Evolutionary conservation across 2,888 invertebrate genomes (phyloP), one percentile per base, ranked within the genome.

Genomic region (Hipparchia sbordonii): DNA sequence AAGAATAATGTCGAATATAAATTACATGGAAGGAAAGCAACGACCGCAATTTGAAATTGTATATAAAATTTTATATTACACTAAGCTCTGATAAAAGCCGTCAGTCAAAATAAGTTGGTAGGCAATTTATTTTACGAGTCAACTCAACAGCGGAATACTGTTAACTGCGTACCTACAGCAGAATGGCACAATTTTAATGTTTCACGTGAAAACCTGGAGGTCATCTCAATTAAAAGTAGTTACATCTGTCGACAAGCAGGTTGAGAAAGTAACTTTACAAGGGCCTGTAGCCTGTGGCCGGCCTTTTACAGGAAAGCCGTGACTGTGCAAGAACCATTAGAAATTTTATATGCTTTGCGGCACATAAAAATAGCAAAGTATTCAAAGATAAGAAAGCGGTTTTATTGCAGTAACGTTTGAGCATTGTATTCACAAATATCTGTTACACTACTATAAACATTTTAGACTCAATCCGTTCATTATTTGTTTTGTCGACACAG

Each of bases 101-200:
- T 72, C 72, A 72, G 72, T 75, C 74, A 75, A 70, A 70, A 67
- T 63, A 67, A 59, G 67, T 56, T 66, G 68, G 68, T 69, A 71
- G 71, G 75, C 73, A 75, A 75, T 75, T 75, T 73, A 62, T 75
- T 75, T 75, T 75, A 75, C 65, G 71, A 73, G 68, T 73, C 52
- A 68, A 71, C 71, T 65, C 71, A 71, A 68, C 67, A 66, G 60
- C 67, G 63, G 51, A 56, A 63, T 63, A 70, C 66, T 63, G 65
- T 68, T 75, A 60, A 68, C 70, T 73, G 56, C 54, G 39, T 52
- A 63, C n/a, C n/a, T n/a, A n/a, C 62, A 59, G 63, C 48, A 63
- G 74, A 63, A 54, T 61, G 60, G 51, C 69, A 71, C 60, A 72
- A 72, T 76, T 76, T 76, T 74, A 76, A 74, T 76, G 76, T 71